Base-by-base conservation (phyloP, 2,888 invertebrate genomes). In the Polydrusus tereticollis region DNA sequence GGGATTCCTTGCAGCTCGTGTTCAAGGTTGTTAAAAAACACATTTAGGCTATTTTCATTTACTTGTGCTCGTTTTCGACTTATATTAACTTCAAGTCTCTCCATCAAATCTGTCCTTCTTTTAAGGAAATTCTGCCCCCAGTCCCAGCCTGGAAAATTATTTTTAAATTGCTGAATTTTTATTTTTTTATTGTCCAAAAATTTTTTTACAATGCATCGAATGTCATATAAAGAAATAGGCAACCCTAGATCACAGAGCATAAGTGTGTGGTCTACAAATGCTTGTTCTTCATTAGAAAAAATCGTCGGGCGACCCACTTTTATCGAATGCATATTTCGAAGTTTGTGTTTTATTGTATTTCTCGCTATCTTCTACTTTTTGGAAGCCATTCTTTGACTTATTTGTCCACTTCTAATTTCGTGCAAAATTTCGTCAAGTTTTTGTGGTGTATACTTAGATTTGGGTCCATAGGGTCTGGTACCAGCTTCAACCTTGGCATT, bases 1-100 rank as follows among this genome's bases (percentile, higher is more conserved):
- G 7, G 7, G 26, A 26, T 7, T 5, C 26, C 26, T 26, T 26
- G 4, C 3, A 26, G 26, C 7, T 26, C 26, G 3, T 7, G 26
- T 26, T 26, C 26, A 5, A 26, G 26, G 7, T 26, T 26, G n/a
- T 7, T 5, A 26, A 26, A 26, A 7, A 26, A 26, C 4, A 5
- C 7, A 26, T 26, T 26, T 26, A 26, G 3, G 3, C 3, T 26
- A 3, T 26, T 7, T 26, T 26, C 26, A 7, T 26, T 26, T 26
- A 26, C 26, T 26, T 26, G 71, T 73, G 71, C 75, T 70, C 59
- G n/a, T 66, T 72, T 73, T 57, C 73, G 8, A 45, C 45, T 45
- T 74, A 75, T 75, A 74, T 76, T 73, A 70, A 67, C 73, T 67
- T 75, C 75, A 65, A 75, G 69, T 65, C 69, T 77, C 74, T 73